phyloP scores from a whole-genome alignment of 53 echinoderm and acorn worm species.

The Zoroaster sp. region DNA sequence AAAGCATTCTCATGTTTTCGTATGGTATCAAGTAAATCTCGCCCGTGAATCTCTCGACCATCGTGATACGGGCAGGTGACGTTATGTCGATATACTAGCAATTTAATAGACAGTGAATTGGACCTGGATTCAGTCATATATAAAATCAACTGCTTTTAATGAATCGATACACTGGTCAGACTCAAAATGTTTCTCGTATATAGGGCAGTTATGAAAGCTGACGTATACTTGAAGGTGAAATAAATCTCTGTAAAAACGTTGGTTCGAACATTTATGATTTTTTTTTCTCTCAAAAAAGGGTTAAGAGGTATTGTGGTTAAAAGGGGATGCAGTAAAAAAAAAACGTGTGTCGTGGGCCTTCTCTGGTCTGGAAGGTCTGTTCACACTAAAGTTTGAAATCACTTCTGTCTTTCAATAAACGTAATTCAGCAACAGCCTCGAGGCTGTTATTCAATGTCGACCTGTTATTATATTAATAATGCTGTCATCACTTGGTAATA shows the following conservation, averaged over 20 bases:
- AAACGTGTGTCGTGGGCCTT: too few relatives aligned
- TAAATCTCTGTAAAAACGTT: too few relatives aligned
- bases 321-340: too few relatives aligned
- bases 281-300: too few relatives aligned
- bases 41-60: background rate
- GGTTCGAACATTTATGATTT: too few relatives aligned
- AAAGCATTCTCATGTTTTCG: too few relatives aligned
- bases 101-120: background rate
- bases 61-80: background rate
- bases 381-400: too few relatives aligned
- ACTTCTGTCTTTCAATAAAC: background rate
- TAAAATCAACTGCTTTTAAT: conserved; percentile 37
- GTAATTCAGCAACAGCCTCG: background rate
- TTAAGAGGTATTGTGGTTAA: too few relatives aligned
- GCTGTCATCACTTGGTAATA: conserved; percentile 41
- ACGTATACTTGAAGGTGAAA: too few relatives aligned
- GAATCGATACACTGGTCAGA: conserved; percentile 1
- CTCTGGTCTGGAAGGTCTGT: too few relatives aligned
- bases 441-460: background rate
- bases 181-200: background rate
- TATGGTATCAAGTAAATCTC: too few relatives aligned
- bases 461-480: conserved; percentile 25
- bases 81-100: conserved; percentile 13
- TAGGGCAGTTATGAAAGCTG: too few relatives aligned
- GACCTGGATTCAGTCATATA: background rate